Conservation (phyloP, 2,797 vertebrate genomes). For the Clarias platycephalus region DNA sequence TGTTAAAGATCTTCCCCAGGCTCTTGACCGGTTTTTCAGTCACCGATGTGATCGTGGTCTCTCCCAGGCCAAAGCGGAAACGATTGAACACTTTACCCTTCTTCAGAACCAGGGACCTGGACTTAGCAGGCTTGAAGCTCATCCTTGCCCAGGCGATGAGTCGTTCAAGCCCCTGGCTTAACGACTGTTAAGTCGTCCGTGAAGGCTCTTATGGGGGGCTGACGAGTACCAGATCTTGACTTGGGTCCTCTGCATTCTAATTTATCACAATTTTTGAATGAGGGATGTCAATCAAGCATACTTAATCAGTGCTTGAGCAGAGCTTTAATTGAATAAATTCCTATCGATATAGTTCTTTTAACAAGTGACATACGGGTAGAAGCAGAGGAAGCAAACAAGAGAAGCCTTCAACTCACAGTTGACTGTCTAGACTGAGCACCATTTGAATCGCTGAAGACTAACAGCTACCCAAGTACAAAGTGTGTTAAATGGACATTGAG, state of each 20-base stretch:
- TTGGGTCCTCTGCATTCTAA: too few relatives aligned
- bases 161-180: too few relatives aligned
- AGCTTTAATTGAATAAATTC: neutral
- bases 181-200: too few relatives aligned
- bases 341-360: neutral
- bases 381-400: neutral
- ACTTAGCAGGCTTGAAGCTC: neutral
- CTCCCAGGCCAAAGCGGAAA: neutral
- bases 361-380: neutral
- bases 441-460: neutral
- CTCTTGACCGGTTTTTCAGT: neutral
- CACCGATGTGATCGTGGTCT: neutral
- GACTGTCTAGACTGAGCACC: neutral
- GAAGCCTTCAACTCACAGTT: neutral
- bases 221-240: too few relatives aligned
- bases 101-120: neutral
- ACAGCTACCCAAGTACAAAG: neutral
- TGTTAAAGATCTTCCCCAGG: conserved; percentile 1
- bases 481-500: neutral
- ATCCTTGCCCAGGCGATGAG: neutral
- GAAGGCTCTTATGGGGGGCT: too few relatives aligned
- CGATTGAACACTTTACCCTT: neutral
- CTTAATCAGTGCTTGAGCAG: neutral
- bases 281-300: neutral
- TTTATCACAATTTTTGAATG: neutral